Base-by-base conservation (phyloP, 2,113 vertebrate genomes). In the Cyrtonyx montezumae region DNA sequence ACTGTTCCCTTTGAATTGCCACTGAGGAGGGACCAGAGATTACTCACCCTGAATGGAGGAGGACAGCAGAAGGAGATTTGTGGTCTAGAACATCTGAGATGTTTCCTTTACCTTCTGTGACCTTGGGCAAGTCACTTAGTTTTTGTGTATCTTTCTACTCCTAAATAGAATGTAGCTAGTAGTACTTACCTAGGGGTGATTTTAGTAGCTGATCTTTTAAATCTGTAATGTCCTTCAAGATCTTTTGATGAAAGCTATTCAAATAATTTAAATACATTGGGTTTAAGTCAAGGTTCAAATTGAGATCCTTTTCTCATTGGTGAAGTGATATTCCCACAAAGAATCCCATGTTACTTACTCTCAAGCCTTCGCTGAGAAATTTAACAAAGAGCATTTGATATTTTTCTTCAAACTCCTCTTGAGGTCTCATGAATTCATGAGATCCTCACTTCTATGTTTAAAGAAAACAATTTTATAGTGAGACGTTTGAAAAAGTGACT, bases 401-500 rank as follows among this genome's bases (percentile, higher is more conserved):
- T 74, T 91, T 87, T 61, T 90, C 65, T 71, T 86, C 43, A 71
- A 68, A 74, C 18, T 76, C 63, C 67, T 87, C 20, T 53, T 76
- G 56, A 67, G 84, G 67, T 82, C 2, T 0, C 36, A 9, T 73
- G 70, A 74, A 68, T 91, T 88, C 32, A 43, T 21, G 37, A 83
- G 51, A 56, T 46, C 34, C 46, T 74, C 56, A 56, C 19, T 46
- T 80, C 51, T 49, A 21, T 49, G 46, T 22, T 70, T 53, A 58
- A 87, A 80, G 7, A 26, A 51, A 85, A 84, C 32, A 51, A 85
- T 82, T 93, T 93, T 92, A 49, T 65, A 48, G 87, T 87, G 61
- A 83, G 92, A 77, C 4, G 1, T 58, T 67, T 49, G 63, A 84
- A 37, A 23, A 84, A 71, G 58, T 84, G 80, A 16, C n/a, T n/a